Conservation (phyloP, 2,888 invertebrate genomes). For the Adelphocoris suturalis region DNA sequence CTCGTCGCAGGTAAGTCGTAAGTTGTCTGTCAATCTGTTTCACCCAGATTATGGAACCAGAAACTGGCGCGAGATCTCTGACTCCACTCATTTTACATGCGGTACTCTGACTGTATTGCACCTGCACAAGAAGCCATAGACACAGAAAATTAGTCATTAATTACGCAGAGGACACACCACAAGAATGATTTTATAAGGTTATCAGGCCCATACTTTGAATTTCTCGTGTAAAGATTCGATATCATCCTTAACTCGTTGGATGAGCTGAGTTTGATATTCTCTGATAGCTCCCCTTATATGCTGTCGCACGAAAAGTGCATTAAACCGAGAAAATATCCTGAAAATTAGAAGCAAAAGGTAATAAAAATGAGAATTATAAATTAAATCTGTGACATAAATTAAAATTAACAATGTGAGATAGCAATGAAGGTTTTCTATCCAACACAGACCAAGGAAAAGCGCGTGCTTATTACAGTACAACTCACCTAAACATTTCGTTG, state of each 20-base stretch:
- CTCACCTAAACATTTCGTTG: constrained; percentile 94
- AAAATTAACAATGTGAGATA: background rate
- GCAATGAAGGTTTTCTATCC: background rate
- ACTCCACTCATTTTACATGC: constrained; percentile 94
- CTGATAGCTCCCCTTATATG: constrained; percentile 99
- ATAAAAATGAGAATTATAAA: background rate
- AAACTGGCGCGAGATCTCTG: constrained; percentile 96
- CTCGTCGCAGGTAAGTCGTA: constrained; percentile 95
- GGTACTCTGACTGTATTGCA: constrained; percentile 97
- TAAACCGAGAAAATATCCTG: constrained; percentile 97
- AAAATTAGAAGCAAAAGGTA: background rate
- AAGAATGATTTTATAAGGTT: background rate
- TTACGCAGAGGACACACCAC: background rate
- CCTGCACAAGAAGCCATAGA: constrained; percentile 77
- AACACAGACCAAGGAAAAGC: background rate
- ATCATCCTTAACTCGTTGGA: constrained; percentile 99
- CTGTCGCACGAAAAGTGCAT: constrained; percentile 98
- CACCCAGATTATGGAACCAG: constrained; percentile 99
- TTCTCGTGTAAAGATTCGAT: constrained; percentile 98
- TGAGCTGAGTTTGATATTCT: constrained; percentile 99
- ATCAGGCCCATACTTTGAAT: constrained; percentile 87
- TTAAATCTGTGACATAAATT: background rate
- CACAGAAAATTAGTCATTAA: background rate
- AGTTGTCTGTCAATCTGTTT: constrained; percentile 98
- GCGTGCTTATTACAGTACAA: background rate